Evolutionary conservation across 2,888 invertebrate genomes (phyloP).

Genomic region (Brachylomia viminalis): DNA sequence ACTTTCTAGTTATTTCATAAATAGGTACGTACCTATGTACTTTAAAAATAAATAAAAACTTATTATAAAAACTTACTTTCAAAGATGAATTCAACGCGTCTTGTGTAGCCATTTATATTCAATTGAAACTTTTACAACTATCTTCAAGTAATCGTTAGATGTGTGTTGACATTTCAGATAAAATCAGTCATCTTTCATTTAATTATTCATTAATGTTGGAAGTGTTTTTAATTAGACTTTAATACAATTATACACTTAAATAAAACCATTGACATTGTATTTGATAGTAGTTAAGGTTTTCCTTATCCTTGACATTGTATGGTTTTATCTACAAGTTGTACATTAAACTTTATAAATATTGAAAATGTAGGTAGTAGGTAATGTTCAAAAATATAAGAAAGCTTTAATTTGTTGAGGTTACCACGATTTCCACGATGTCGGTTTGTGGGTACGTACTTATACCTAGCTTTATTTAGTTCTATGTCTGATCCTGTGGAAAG

Average conservation of each 20-base stretch:
- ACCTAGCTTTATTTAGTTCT: background rate
- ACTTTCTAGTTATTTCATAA: background rate
- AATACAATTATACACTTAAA: no score
- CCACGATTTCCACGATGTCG: slow-evolving; percentile 8
- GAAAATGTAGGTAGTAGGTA: slow-evolving; percentile 17
- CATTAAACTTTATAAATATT: slow-evolving; percentile 22
- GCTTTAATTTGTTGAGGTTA: slow-evolving; percentile 36
- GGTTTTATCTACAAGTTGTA: slow-evolving; percentile 36
- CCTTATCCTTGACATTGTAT: no score
- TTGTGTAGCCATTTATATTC: background rate
- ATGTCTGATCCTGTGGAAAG: background rate
- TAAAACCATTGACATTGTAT: no score
- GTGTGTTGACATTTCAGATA: no score
- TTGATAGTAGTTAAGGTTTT: no score
- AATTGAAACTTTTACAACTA: slow-evolving; percentile 39
- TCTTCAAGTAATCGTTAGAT: no score
- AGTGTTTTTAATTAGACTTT: no score
- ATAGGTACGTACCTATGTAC: background rate
- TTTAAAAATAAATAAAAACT: no score
- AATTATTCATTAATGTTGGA: no score
- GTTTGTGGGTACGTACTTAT: no score
- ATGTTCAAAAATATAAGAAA: slow-evolving; percentile 32
- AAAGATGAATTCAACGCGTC: slow-evolving; percentile 1
- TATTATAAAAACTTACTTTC: no score
- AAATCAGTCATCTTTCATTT: no score